phyloP scores from a whole-genome alignment of 2,113 vertebrate genomes.

The Spilogale gracilis region DNA sequence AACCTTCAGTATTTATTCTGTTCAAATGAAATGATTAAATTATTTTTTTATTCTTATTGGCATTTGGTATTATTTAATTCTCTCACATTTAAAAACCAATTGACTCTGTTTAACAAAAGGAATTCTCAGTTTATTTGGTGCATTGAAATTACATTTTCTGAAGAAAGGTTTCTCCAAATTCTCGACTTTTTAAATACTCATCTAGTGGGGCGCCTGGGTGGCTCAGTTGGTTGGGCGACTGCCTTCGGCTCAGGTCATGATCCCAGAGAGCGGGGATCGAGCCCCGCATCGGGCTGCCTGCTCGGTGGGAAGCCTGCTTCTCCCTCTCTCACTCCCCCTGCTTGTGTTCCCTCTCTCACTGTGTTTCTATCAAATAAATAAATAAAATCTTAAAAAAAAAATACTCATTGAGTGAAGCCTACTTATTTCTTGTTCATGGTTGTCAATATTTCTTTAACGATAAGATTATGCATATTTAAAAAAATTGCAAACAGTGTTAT shows the following conservation, averaged over 20 bases:
- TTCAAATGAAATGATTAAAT: slow-evolving; percentile 6
- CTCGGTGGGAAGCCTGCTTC: too few relatives aligned
- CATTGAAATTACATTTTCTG: neutral
- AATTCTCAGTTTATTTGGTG: neutral
- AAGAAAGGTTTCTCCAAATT: neutral
- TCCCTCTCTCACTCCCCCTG: too few relatives aligned
- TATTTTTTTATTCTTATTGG: slow-evolving; percentile 1
- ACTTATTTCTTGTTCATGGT: neutral
- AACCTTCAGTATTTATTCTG: neutral
- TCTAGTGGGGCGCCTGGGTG: neutral
- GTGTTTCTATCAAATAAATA: too few relatives aligned
- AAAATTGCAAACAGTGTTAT: neutral
- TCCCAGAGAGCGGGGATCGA: too few relatives aligned
- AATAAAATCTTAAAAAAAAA: neutral
- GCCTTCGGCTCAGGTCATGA: too few relatives aligned
- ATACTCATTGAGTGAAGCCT: neutral
- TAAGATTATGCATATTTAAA: neutral
- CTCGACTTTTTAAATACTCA: neutral
- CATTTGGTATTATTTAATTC: neutral
- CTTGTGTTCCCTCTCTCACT: too few relatives aligned
- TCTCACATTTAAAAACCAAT: neutral
- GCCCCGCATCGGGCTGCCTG: too few relatives aligned
- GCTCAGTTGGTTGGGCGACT: too few relatives aligned
- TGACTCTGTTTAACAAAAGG: neutral
- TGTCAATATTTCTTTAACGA: neutral